These are phyloP conservation scores for Entomyzon cyanotis DNA, from an alignment of 2,113 vertebrate species.

Conservation along the genomic window DNA sequence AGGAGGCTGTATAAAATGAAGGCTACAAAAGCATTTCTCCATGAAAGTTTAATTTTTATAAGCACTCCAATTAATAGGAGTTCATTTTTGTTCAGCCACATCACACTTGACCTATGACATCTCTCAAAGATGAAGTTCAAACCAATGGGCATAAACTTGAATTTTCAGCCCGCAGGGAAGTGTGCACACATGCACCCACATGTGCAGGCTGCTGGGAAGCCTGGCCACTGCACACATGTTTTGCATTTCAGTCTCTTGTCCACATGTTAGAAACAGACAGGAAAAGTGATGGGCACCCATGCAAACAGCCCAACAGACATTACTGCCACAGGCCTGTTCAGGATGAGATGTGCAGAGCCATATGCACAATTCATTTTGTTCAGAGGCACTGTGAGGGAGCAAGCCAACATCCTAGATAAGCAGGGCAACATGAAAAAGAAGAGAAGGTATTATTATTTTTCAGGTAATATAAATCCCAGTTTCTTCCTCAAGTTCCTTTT, in stretches of 20 bases:
- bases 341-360: not conserved
- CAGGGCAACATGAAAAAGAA: not conserved
- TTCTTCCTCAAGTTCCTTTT: not conserved
- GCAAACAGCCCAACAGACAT: not conserved
- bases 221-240: not conserved
- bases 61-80: not conserved
- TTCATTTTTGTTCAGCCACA: not conserved
- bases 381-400: not conserved
- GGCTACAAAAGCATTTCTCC: not conserved
- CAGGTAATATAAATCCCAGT: not conserved
- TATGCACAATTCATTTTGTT: not conserved
- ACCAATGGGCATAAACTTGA: not conserved
- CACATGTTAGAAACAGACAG: not conserved
- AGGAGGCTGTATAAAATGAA: not conserved
- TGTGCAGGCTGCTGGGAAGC: not conserved
- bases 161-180: not conserved
- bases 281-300: not conserved
- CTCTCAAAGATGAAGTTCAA: not conserved
- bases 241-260: not conserved
- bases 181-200: accelerated
- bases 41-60: not conserved
- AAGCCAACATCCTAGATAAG: not conserved
- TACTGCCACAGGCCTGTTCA: not conserved
- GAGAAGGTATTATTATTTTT: not conserved
- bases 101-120: not conserved